A percentile compares a stretch with the other conserved stretches of the same genome.
Conservation (phyloP, 1,140 invertebrate species). For the Drosophila yakuba region DNA sequence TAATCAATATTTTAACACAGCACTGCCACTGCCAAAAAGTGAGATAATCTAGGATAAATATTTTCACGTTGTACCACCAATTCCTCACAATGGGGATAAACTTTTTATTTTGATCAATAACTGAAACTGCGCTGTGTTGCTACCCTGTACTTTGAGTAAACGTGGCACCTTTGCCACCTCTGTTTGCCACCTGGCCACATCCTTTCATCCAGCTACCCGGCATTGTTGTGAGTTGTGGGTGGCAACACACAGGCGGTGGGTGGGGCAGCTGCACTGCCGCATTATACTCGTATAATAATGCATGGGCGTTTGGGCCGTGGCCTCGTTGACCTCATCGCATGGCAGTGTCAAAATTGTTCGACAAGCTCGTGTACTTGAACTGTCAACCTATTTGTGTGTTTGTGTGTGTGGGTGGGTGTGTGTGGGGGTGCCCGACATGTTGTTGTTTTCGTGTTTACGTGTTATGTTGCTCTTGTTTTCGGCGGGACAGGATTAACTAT, state of each 20-base stretch:
- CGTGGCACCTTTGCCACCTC: not conserved
- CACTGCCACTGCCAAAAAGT: too few relatives aligned
- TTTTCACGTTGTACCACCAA: not conserved
- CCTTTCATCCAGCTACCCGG: not conserved
- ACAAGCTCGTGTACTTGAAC: constrained; percentile 70
- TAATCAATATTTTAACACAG: too few relatives aligned
- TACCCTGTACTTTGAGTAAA: not conserved
- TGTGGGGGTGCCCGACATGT: constrained; percentile 7
- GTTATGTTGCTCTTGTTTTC: constrained; percentile 26
- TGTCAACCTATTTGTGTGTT: constrained; percentile 29
- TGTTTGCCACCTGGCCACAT: not conserved
- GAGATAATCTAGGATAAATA: too few relatives aligned
- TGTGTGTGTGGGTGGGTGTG: not conserved
- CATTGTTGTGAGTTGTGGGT: constrained; percentile 57
- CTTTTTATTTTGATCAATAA: too few relatives aligned
- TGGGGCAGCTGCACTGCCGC: constrained; percentile 47
- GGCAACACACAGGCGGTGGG: constrained; percentile 9
- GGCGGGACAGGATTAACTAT: constrained; percentile 32
- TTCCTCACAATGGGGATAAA: not conserved
- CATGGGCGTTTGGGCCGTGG: constrained; percentile 5
- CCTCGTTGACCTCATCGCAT: constrained; percentile 40
- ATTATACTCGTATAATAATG: constrained; percentile 57
- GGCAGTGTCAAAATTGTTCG: constrained; percentile 65
- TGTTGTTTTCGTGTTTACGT: constrained; percentile 38
- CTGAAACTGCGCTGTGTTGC: too few relatives aligned